Conservation (phyloP, 2,797 vertebrate genomes). For the Leuciscus waleckii region DNA sequence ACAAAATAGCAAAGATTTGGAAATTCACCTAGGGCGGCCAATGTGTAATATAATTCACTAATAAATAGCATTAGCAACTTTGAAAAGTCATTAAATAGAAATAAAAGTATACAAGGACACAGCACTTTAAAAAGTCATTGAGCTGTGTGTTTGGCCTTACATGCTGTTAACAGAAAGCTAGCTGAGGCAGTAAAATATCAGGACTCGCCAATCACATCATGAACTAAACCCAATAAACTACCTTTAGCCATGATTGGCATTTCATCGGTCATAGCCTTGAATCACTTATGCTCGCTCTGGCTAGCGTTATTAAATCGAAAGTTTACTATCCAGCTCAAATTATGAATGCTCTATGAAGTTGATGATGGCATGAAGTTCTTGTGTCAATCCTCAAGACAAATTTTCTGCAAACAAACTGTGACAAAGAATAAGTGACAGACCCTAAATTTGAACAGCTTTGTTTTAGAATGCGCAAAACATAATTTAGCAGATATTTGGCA, state of each 20-base stretch:
- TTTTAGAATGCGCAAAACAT: background rate
- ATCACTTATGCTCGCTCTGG: slow-evolving; percentile 7
- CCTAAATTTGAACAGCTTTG: background rate
- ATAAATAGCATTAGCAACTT: slow-evolving; percentile 11
- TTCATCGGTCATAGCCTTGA: slow-evolving; percentile 23
- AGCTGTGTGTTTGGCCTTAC: background rate
- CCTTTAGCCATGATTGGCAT: background rate
- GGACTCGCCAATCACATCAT: background rate
- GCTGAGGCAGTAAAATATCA: slow-evolving; percentile 9
- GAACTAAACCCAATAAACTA: background rate
- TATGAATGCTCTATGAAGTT: slow-evolving; percentile 15
- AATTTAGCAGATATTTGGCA: background rate
- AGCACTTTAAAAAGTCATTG: slow-evolving; percentile 16
- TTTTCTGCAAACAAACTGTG: background rate
- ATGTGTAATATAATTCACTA: background rate
- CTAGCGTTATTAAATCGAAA: background rate
- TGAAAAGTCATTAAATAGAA: slow-evolving; percentile 11
- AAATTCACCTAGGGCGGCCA: slow-evolving; percentile 8
- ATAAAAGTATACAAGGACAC: background rate
- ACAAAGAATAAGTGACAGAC: background rate
- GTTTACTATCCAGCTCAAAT: slow-evolving; percentile 4
- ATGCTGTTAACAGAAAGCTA: background rate
- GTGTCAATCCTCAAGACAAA: background rate
- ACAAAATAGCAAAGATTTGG: background rate
- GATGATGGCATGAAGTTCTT: background rate